Evolutionary conservation across 1,140 invertebrate genomes (phyloP).

Genomic region (Carcinoscorpius rotundicauda): DNA sequence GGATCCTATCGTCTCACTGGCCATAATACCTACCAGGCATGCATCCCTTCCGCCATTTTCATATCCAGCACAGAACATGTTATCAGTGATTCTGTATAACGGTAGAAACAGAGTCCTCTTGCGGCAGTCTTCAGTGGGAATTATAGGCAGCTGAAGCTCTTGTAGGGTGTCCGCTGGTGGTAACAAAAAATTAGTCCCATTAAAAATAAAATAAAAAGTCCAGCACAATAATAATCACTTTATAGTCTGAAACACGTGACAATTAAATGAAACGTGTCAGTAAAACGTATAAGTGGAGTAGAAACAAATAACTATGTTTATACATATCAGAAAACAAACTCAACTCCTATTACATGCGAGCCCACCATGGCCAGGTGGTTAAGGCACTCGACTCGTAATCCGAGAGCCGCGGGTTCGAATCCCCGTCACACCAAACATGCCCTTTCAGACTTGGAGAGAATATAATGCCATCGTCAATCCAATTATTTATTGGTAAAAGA

Average conservation of each 20-base stretch:
- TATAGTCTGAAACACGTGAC: not conserved
- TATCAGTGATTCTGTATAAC: slow-evolving; percentile 52
- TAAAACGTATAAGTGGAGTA: not conserved
- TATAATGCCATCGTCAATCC: too few species aligned
- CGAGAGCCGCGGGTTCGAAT: too few species aligned
- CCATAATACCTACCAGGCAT: slow-evolving; percentile 41
- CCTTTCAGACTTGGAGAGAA: too few species aligned
- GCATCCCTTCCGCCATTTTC: slow-evolving; percentile 58
- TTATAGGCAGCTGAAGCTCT: slow-evolving; percentile 68
- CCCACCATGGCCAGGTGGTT: too few species aligned
- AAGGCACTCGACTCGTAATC: too few species aligned
- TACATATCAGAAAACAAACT: too few species aligned
- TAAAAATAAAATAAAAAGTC: too few species aligned
- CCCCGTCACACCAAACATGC: too few species aligned
- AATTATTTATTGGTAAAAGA: too few species aligned
- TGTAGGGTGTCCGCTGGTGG: slow-evolving; percentile 65
- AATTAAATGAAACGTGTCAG: not conserved
- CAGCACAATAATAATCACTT: not conserved
- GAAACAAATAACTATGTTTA: not conserved
- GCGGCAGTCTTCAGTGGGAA: slow-evolving; percentile 63
- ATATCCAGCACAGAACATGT: slow-evolving; percentile 82
- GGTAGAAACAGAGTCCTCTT: slow-evolving; percentile 61
- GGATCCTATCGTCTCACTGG: too few species aligned
- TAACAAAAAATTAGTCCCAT: not conserved
- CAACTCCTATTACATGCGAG: too few species aligned